Conservation (phyloP, 2,797 vertebrate genomes). For the Thalassophryne amazonica region DNA sequence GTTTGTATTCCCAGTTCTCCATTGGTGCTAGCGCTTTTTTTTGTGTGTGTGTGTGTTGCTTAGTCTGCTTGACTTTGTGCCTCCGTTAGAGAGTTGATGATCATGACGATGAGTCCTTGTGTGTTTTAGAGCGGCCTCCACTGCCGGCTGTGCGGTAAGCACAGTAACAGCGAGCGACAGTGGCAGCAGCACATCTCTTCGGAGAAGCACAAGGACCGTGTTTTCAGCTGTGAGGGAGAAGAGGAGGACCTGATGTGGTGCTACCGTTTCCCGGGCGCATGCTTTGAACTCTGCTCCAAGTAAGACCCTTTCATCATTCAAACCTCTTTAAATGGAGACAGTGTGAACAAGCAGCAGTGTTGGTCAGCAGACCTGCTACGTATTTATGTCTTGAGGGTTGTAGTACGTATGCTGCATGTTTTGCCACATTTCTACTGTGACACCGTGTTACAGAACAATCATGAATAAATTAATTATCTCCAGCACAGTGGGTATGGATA, state of each 20-base stretch:
- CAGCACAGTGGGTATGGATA: too few species aligned
- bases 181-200: constrained; percentile 96
- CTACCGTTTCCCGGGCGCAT: constrained; percentile 88
- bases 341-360: background rate
- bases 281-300: constrained; percentile 89
- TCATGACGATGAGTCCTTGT: background rate
- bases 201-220: constrained; percentile 93
- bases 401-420: too few species aligned
- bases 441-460: too few species aligned
- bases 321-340: background rate
- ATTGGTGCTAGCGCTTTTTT: background rate
- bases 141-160: constrained; percentile 92
- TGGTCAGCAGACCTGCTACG: too few species aligned
- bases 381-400: too few species aligned
- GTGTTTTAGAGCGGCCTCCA: constrained; percentile 84
- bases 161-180: constrained; percentile 97
- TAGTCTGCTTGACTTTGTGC: too few species aligned
- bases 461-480: too few species aligned
- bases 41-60: too few species aligned
- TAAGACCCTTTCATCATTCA: constrained; percentile 34
- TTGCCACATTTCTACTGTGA: too few species aligned
- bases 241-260: constrained; percentile 88
- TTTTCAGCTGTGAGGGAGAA: constrained; percentile 86
- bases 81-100: background rate
- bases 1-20: background rate